Conservation (phyloP, 2,888 invertebrate genomes). For the Bellardia pandia region DNA sequence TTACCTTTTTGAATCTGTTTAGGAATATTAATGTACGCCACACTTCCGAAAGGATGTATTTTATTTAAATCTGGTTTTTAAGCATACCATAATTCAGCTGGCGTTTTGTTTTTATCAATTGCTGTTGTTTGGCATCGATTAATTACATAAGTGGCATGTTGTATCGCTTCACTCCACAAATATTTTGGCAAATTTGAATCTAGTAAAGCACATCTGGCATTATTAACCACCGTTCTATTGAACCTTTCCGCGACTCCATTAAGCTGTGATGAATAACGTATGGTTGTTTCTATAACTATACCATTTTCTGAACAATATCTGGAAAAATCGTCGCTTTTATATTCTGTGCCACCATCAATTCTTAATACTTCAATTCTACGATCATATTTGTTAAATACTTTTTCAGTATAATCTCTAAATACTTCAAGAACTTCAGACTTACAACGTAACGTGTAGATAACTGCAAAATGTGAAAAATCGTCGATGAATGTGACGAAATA, state of each 20-base stretch:
- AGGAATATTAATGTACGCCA: slow-evolving; percentile 39
- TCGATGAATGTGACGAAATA: slow-evolving; percentile 41
- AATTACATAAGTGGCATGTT: slow-evolving; percentile 25
- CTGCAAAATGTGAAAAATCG: slow-evolving; percentile 25
- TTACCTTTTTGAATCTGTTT: slow-evolving; percentile 40
- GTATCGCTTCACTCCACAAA: slow-evolving; percentile 51
- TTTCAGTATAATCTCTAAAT: slow-evolving; percentile 35
- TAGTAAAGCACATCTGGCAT: slow-evolving; percentile 41
- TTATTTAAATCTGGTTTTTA: slow-evolving; percentile 38
- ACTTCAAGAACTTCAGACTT: slow-evolving; percentile 6
- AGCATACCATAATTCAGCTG: slow-evolving; percentile 47
- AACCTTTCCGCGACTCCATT: slow-evolving; percentile 45
- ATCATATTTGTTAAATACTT: slow-evolving; percentile 36
- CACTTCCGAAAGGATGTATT: slow-evolving; percentile 31
- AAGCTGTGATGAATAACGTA: slow-evolving; percentile 38
- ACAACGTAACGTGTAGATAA: slow-evolving; percentile 12
- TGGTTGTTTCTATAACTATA: slow-evolving; percentile 21
- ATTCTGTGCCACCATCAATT: no score
- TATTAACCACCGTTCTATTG: slow-evolving; percentile 38
- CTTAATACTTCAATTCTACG: slow-evolving; percentile 17
- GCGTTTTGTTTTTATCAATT: slow-evolving; percentile 32
- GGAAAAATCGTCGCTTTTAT: slow-evolving; percentile 14
- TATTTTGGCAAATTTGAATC: slow-evolving; percentile 36
- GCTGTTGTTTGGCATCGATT: slow-evolving; percentile 36
- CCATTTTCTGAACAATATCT: slow-evolving; percentile 41